Base-by-base conservation (phyloP, 2,888 invertebrate species). In the Folsomia candida region DNA sequence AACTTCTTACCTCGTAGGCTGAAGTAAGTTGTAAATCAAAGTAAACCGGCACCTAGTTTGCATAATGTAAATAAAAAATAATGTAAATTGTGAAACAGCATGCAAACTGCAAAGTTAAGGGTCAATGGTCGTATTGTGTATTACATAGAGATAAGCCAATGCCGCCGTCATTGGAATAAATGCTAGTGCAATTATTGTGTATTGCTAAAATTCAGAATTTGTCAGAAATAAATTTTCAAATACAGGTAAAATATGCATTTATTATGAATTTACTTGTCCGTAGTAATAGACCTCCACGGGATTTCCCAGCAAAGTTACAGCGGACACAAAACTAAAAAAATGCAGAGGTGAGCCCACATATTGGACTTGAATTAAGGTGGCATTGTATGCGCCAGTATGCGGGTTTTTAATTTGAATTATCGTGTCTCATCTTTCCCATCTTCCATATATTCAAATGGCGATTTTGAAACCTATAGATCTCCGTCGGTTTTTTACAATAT, bases 1-100 rank as follows among this genome's bases (percentile, higher is more conserved):
- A 6, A 59, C 6, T 59, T 24, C 59, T 47, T 22, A 72, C 74
- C 68, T 75, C 70, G 60, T 75, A 76, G 14, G 75, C 76, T 0
- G 76, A 76, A n/a, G 76, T 76, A n/a, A 76, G 58, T 57, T 76
- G 74, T 9, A 76, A 63, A 2, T 67, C 57, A 29, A 76, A 76
- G 25, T 61, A 75, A 0, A 75, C 65, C 0, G 60, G 58, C 9
- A 67, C n/a, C n/a, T n/a, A n/a, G n/a, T n/a, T n/a, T n/a, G n/a
- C n/a, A n/a, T n/a, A n/a, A n/a, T n/a, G 18, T 51, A 18, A 14
- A 51, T 51, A 18, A 51, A 51, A 51, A 51, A 18, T 18, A 51
- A 14, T 18, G 18, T 51, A 51, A 51, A 11, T 51, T 11, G 51
- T 68, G 68, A 3, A 68, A n/a, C n/a, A n/a, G n/a, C n/a, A n/a